Base-by-base conservation (phyloP, 2,888 invertebrate species). In the Troglohyphantes excavatus region DNA sequence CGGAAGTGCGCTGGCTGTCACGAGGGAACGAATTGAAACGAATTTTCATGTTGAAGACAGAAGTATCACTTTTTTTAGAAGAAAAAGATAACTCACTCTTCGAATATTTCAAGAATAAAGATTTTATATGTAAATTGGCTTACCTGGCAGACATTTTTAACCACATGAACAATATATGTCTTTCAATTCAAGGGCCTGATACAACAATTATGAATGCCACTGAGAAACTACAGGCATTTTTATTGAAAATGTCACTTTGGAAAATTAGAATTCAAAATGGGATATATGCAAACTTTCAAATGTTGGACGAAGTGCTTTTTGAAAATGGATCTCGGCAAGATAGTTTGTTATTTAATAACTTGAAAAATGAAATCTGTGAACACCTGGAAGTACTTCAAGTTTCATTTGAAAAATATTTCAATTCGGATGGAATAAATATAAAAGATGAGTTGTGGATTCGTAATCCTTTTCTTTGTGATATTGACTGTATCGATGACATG, bases 401-500 rank as follows among this genome's bases (percentile, higher is more conserved):
- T n/a, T n/a, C n/a, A n/a, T n/a, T n/a, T n/a, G n/a, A n/a, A n/a
- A n/a, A n/a, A n/a, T n/a, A n/a, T 33, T 33, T 33, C 33, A 33
- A 33, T 83, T 83, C 39, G 72, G 82, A 72, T 83, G 82, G 33
- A 73, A 83, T 83, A 83, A 83, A 73, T 83, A 73, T 73, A 83
- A 83, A 83, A 83, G 73, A 83, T 83, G 73, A 83, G 83, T 83
- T 83, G 83, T 83, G 73, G 73, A 84, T 84, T 84, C 83, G 65
- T 84, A 84, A 84, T 84, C 73, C 73, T 84, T 84, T 84, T 84
- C 73, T 73, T 84, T 84, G 83, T 84, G 73, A 84, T 84, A 84
- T 84, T 84, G 73, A 73, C 65, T 75, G 73, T 65, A 84, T 84
- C 83, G 83, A 84, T 33, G 33, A 33, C 33, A 33, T 33, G 33